A percentile compares a stretch with the other conserved stretches of the same genome.
Conservation (phyloP, 2,797 vertebrate species). For the Triplophysa yarkandensis region DNA sequence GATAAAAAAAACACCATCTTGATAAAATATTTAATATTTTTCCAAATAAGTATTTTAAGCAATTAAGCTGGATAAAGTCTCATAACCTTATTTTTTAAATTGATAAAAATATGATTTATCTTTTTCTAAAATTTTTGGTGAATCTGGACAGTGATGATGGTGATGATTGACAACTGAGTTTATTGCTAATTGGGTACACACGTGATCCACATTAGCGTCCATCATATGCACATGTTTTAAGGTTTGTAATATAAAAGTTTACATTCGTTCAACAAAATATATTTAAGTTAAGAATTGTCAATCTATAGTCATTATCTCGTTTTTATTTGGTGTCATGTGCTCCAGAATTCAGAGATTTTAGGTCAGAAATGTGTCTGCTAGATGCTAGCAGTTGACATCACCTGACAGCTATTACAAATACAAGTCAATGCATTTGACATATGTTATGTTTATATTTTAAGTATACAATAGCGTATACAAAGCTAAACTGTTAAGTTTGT, state of each 20-base stretch:
- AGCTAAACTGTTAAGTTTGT: neutral
- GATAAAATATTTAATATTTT: too few relatives aligned
- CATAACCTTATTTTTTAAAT: too few relatives aligned
- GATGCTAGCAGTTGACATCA: slow-evolving; percentile 3
- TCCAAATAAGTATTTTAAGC: too few relatives aligned
- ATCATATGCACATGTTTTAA: neutral
- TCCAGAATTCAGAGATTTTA: neutral
- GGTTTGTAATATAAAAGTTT: slow-evolving; percentile 3
- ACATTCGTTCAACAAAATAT: neutral
- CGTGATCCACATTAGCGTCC: neutral
- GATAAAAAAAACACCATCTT: too few relatives aligned
- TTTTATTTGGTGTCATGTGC: neutral
- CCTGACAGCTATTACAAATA: neutral
- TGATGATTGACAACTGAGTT: neutral
- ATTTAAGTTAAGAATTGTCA: neutral
- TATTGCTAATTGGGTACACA: slow-evolving; percentile 9
- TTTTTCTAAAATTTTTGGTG: too few relatives aligned
- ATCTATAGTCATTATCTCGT: neutral
- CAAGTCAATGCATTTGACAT: neutral
- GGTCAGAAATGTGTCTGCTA: slow-evolving; percentile 19
- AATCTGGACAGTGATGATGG: neutral
- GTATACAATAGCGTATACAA: neutral
- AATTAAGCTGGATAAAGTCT: too few relatives aligned
- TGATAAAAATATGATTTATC: too few relatives aligned
- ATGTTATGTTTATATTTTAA: too few relatives aligned